Conservation (phyloP, 2,113 vertebrate genomes). For the Coreoperca whiteheadi region DNA sequence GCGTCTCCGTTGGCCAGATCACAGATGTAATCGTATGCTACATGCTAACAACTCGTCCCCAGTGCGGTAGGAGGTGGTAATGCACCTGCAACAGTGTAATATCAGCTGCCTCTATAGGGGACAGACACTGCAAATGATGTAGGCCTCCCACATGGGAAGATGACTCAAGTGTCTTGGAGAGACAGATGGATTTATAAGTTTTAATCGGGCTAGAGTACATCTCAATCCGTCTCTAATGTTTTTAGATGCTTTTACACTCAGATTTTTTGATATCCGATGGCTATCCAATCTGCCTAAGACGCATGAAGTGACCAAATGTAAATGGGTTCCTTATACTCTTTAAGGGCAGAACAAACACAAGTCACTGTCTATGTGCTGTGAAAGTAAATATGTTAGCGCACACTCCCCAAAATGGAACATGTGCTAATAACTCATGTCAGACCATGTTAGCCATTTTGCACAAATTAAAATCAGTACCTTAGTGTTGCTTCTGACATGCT, state of each 20-base stretch:
- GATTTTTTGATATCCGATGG: too few relatives aligned
- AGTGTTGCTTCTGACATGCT: not conserved
- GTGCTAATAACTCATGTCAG: not conserved
- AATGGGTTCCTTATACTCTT: not conserved
- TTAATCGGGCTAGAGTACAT: not conserved
- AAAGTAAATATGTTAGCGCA: not conserved
- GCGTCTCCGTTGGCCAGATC: too few relatives aligned
- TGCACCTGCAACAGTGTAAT: too few relatives aligned
- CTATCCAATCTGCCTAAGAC: not conserved
- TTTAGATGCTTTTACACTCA: too few relatives aligned
- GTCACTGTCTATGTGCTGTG: not conserved
- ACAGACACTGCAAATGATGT: too few relatives aligned
- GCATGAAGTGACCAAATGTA: too few relatives aligned
- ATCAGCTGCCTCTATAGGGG: too few relatives aligned
- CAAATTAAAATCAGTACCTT: conserved; percentile 18
- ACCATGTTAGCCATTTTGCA: conserved; percentile 1
- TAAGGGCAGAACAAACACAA: conserved; percentile 4
- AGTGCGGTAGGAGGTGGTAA: not conserved
- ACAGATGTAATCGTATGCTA: too few relatives aligned
- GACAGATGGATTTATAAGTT: not conserved
- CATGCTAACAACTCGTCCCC: not conserved
- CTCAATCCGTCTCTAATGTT: too few relatives aligned
- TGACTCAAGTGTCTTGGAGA: not conserved
- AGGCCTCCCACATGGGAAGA: too few relatives aligned
- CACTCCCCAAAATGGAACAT: not conserved